Base-by-base conservation (phyloP, 2,888 invertebrate genomes). In the Sminthurides aquaticus region DNA sequence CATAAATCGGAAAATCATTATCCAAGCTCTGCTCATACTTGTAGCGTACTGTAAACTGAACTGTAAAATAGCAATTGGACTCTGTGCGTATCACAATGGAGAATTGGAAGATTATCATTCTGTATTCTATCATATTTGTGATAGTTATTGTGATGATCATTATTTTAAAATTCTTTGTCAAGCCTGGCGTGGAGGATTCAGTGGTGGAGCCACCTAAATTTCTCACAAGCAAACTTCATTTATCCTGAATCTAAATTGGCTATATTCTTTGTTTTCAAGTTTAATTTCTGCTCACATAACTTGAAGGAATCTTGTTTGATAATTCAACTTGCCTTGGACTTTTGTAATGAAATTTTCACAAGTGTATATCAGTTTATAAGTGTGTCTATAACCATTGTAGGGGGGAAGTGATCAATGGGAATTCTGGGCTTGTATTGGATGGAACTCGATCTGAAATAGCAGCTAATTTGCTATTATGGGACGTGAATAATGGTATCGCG, bases 381-480 rank as follows among this genome's bases (percentile, higher is more conserved):
- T n/a, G n/a, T n/a, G n/a, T n/a, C n/a, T n/a, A n/a, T n/a, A n/a
- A n/a, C n/a, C n/a, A n/a, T 65, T 71, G 3, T 55, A 77, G 83
- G 83, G 84, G 84, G n/a, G 84, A 85, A 76, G 84, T 82, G 2
- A 81, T 83, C 18, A 85, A 85, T 75, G 85, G 85, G 18, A 84
- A 84, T 18, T 85, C 85, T 76, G 85, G 85, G 5, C 76, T 85
- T 61, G 78, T 85, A 1, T 76, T 85, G 29, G 84, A 85, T 76
- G 85, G 85, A 48, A 77, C 79, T 1, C 81, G 83, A 3, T 79
- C 77, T 18, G 70, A 77, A 2, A 77, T 80, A 58, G 82, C 83
- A 1, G 75, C 76, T 55, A 72, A 76, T 54, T 81, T 85, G 81
- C 76, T 85, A 18, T 75, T 78, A 15, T 85, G 85, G 85, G 85